These are phyloP conservation scores for Coelogynopora nodosa DNA, from an alignment of 2,888 invertebrate genomes.

Conservation along the genomic window DNA sequence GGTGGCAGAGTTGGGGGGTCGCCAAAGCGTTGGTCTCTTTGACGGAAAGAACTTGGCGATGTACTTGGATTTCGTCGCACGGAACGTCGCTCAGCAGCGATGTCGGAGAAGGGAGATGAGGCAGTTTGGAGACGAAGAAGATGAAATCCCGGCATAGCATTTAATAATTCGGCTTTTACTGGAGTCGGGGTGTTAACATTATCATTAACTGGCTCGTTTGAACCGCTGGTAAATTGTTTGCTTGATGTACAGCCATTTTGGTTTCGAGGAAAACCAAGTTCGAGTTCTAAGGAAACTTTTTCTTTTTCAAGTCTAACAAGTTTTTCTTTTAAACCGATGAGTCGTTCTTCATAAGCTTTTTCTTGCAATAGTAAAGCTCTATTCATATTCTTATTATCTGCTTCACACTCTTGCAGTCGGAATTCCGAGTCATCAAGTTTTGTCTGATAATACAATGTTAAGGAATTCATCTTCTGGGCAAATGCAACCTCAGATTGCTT, in stretches of 20 bases:
- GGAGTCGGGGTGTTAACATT: background rate
- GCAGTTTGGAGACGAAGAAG: background rate
- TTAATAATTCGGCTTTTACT: background rate
- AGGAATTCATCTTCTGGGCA: background rate
- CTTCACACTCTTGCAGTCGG: background rate
- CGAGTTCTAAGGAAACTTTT: background rate
- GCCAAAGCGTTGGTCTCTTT: background rate
- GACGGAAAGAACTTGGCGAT: background rate
- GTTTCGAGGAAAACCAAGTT: background rate
- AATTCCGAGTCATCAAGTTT: background rate
- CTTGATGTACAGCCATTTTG: background rate
- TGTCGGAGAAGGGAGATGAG: background rate
- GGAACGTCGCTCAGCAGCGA: too few relatives aligned
- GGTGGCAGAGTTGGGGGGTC: background rate
- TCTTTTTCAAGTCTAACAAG: background rate
- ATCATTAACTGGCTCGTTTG: background rate
- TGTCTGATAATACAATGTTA: background rate
- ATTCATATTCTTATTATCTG: background rate
- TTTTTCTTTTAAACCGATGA: background rate
- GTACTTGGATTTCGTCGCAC: background rate
- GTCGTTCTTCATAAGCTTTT: background rate
- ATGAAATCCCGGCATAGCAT: background rate
- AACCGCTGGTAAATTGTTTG: background rate
- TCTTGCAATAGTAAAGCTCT: background rate
- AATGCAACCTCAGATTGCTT: background rate